These are phyloP conservation scores for Byasa hedistus DNA, from an alignment of 2,888 invertebrate species.

Conservation along the genomic window DNA sequence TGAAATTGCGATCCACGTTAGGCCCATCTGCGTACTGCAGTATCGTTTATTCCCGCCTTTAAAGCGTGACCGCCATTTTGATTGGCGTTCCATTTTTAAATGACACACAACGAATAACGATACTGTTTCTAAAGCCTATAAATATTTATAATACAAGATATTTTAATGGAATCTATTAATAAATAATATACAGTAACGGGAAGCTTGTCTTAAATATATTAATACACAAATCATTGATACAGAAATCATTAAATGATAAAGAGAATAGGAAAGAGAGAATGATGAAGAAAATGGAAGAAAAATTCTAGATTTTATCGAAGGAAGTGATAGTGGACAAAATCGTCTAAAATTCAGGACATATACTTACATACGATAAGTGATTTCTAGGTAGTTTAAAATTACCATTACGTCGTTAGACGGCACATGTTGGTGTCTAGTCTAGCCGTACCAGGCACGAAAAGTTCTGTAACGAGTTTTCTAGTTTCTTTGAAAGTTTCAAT, in stretches of 20 bases:
- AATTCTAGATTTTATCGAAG: neutral
- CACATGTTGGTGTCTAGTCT: neutral
- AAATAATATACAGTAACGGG: no score
- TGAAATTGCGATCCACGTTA: constrained; percentile 7
- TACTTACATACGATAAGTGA: neutral
- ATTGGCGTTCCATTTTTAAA: constrained; percentile 4
- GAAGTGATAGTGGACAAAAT: neutral
- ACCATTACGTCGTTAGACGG: neutral
- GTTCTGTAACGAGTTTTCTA: neutral
- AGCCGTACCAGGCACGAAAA: neutral
- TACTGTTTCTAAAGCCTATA: neutral
- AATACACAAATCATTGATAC: no score
- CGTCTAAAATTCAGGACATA: neutral
- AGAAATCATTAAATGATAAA: no score
- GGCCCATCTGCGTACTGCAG: constrained; percentile 16
- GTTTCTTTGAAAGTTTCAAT: neutral
- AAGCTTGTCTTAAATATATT: no score
- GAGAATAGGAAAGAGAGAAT: no score
- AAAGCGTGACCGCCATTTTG: constrained; percentile 20
- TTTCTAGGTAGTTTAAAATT: neutral
- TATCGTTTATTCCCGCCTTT: constrained; percentile 9
- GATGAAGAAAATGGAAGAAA: neutral
- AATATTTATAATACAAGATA: neutral
- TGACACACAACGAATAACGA: neutral
- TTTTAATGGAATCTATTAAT: neutral